Evolutionary conservation across 2,797 vertebrate genomes (phyloP).

Genomic region (Phalanger gymnotis): DNA sequence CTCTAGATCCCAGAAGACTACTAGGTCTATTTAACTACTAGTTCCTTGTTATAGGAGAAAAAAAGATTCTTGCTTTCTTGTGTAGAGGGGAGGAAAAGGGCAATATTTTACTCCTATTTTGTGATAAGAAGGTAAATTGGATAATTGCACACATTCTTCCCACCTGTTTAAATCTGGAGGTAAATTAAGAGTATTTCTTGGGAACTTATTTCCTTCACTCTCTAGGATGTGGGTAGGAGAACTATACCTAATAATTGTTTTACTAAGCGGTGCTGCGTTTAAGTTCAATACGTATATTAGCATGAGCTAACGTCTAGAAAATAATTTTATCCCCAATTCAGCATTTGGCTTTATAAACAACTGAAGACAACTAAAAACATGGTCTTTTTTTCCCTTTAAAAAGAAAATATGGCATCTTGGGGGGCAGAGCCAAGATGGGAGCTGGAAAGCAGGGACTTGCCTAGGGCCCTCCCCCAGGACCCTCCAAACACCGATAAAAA

Average conservation of each 20-base stretch:
- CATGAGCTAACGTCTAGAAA: not conserved
- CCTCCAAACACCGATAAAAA: too few relatives aligned
- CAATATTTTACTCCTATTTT: fast-evolving
- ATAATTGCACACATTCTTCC: not conserved
- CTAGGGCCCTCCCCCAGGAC: too few relatives aligned
- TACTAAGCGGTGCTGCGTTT: not conserved
- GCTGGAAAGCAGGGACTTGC: too few relatives aligned
- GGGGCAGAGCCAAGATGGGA: too few relatives aligned
- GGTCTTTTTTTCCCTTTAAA: conserved; percentile 44
- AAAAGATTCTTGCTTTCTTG: not conserved
- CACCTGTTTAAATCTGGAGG: not conserved
- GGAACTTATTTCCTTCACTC: fast-evolving
- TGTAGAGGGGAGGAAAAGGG: not conserved
- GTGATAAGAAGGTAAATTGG: not conserved
- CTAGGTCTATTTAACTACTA: not conserved
- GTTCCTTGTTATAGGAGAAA: not conserved
- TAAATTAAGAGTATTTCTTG: not conserved
- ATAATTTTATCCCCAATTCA: not conserved
- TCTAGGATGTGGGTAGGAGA: not conserved
- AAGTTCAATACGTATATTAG: not conserved
- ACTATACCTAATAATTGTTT: not conserved
- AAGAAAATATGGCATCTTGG: too few relatives aligned
- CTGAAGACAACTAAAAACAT: too few relatives aligned
- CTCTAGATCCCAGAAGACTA: not conserved
- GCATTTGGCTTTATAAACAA: not conserved